phyloP scores from a whole-genome alignment of 1,140 invertebrate species.

The Drosophila orosa region DNA sequence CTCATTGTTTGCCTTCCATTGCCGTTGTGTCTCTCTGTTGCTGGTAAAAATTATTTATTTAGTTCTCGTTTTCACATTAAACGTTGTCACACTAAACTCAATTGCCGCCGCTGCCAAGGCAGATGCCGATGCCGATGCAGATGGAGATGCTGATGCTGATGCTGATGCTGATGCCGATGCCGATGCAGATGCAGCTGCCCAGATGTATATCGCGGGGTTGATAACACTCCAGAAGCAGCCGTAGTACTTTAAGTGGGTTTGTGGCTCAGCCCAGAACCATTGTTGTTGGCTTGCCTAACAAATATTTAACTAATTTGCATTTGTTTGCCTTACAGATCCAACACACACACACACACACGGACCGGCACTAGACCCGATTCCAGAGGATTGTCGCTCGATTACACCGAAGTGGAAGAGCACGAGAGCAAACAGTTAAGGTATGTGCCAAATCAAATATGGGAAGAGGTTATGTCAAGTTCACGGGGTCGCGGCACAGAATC shows the following conservation, averaged over 20 bases:
- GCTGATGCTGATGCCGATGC: conserved; percentile 18
- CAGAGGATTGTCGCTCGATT: conserved; percentile 30
- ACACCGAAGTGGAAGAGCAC: conserved; percentile 31
- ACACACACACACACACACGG: conserved; percentile 23
- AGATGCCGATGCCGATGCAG: conserved; percentile 47
- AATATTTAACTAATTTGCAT: conserved; percentile 80
- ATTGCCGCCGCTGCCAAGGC: conserved; percentile 54
- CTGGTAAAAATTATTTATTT: conserved; percentile 78
- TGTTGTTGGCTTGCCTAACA: conserved; percentile 36
- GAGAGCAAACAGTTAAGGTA: conserved; percentile 68
- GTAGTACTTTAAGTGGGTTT: conserved; percentile 74
- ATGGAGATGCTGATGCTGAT: conserved; percentile 48
- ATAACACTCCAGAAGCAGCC: conserved; percentile 25
- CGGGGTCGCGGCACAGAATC: conserved; percentile 7
- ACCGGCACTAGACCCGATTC: conserved; percentile 20
- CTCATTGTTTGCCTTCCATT: conserved; percentile 64
- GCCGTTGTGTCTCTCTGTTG: background rate
- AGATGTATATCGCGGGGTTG: conserved; percentile 57
- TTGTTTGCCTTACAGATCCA: conserved; percentile 71
- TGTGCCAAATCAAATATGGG: conserved; percentile 52
- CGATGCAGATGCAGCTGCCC: conserved; percentile 27
- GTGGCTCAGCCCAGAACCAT: conserved; percentile 60
- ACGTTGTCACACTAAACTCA: conserved; percentile 81
- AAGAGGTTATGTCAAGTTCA: conserved; percentile 55
- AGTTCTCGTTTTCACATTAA: conserved; percentile 81